A percentile compares a stretch with the other conserved stretches of the same genome.
phyloP scores from a whole-genome alignment of 2,797 vertebrate genomes.

The Distichodus sexfasciatus region DNA sequence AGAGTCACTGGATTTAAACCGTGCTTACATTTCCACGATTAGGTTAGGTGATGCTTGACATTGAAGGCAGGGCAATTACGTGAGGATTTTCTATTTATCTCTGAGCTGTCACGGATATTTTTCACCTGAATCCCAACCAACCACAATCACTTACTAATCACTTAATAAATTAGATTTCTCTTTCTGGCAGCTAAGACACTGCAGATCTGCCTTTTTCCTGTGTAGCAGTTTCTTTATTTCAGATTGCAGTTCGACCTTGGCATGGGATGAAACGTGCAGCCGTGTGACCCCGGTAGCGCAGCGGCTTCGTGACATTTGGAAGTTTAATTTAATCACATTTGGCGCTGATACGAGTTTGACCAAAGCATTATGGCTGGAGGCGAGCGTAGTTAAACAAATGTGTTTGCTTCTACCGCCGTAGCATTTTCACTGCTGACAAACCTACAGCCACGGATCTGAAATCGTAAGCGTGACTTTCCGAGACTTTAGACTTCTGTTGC shows the following conservation, averaged over 20 bases:
- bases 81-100: constrained; percentile 15
- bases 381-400: constrained; percentile 8
- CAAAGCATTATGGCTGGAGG: constrained; percentile 15
- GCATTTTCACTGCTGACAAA: constrained; percentile 21
- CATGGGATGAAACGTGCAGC: background rate
- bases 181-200: background rate
- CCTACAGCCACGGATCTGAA: constrained; percentile 4
- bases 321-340: constrained; percentile 25
- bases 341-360: constrained; percentile 22
- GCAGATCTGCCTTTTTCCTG: background rate
- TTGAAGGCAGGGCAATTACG: constrained; percentile 17
- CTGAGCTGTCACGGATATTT: background rate
- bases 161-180: constrained; percentile 10
- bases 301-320: constrained; percentile 18
- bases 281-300: constrained; percentile 1
- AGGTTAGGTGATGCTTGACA: constrained; percentile 12
- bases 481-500: background rate
- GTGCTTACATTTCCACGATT: constrained; percentile 2
- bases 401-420: background rate
- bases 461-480: background rate
- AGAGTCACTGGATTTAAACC: background rate
- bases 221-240: constrained; percentile 4
- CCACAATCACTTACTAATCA: background rate
- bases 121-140: background rate
- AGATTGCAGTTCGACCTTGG: background rate